Evolutionary conservation across 2,888 invertebrate species (phyloP), one percentile per base, ranked within the genome.

Genomic region (Pecten maximus): DNA sequence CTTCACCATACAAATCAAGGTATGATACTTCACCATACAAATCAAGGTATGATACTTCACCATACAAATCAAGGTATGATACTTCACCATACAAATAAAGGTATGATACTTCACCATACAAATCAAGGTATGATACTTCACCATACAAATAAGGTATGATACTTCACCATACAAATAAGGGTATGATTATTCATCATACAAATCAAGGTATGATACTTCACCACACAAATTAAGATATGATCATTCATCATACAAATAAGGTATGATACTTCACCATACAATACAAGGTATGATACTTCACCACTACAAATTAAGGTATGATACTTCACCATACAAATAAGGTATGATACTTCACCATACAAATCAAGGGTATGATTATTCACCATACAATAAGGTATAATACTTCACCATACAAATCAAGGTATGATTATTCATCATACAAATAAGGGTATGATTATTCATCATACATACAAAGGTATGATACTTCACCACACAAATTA

Each of bases 261-360:
- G n/a, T n/a, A n/a, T n/a, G n/a, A n/a, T n/a, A n/a, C 48, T 19
- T 96, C 87, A 96, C 96, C 40, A 94, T 96, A 40, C 96, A 96
- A 92, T 96, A 96, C 87, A 96, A 96, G 95, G 54, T 54, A 54
- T 0, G 54, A 54, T 54, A 19, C 19, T 23, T 54, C 54, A 2
- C 48, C 48, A n/a, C n/a, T n/a, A n/a, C n/a, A n/a, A n/a, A n/a
- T n/a, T n/a, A n/a, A n/a, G n/a, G n/a, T n/a, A n/a, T n/a, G n/a
- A n/a, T n/a, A n/a, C 48, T 15, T 15, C 2, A n/a, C 54, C 54
- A 8, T 54, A 54, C 54, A 23, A 23, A 54, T 54, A 8, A 54
- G 54, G 54, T 54, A 54, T 19, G 19, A n/a, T 54, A 19, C 19
- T 23, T 96, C 88, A 96, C 96, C 40, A 94, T 96, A 40, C 96